Evolutionary conservation across 1,140 invertebrate genomes (phyloP), one percentile per base, ranked within the genome.

Genomic region (Camponotus pennsylvanicus): DNA sequence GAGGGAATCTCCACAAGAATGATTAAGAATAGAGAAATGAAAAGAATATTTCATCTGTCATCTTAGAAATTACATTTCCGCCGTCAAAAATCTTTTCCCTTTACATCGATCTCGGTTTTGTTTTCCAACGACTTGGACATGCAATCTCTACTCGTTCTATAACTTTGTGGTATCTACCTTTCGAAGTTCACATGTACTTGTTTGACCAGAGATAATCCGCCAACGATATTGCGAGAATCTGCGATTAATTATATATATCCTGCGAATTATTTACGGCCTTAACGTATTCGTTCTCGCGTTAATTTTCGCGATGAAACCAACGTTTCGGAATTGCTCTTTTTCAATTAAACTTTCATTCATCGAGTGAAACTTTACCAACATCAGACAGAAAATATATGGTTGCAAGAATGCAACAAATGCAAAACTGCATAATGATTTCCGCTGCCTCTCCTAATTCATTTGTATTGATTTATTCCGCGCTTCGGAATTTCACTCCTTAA

Each of bases 121-220:
- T 45, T 69, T 69, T 69, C 18, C 9, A 11, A 69, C 8, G 2
- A 13, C 13, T 49, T 61, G 27, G 18, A 15, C 27, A 21, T 21
- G 15, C 11, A 37, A 15, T 66, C 13, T 40, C 40, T 49, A 49
- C 40, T 21, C 45, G 63, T 32, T 79, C 63, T 7, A 42, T 45
- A 69, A 69, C 77, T 79, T 45, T 67, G 76, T 78, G 59, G 27
- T 79, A 32, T 45, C 64, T 79, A 79, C 52, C 64, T 79, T 34
- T 40, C 32, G 32, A 69, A 57, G 77, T 80, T 80, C 64, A 70
- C 45, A 55, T 40, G 34, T 70, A 80, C 64, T 80, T 40, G 64
- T 80, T 70, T 55, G 64, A 80, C n/a, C 77, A 69, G 64, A 80
- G 45, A 49, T 69, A 34, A 45, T 27, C 77, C 45, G 55, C 63